These are phyloP conservation scores for Terrapene triunguis DNA, from an alignment of 2,113 vertebrate species.

Conservation along the genomic window DNA sequence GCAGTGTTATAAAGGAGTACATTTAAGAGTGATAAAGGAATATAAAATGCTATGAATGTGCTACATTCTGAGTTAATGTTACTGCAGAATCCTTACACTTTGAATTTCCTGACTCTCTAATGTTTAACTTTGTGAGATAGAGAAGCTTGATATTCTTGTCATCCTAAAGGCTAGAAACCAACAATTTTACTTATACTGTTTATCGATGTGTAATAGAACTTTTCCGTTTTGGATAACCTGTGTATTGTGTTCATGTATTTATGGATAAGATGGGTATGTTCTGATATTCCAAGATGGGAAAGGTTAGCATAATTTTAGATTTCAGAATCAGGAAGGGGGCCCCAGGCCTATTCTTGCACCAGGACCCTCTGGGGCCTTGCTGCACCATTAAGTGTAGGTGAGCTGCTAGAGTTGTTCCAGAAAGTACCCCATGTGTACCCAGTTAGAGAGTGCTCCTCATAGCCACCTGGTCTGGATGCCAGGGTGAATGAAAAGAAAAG, in stretches of 20 bases:
- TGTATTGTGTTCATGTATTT: background rate
- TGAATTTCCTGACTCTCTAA: too few relatives aligned
- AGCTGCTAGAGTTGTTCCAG: background rate
- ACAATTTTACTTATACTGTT: background rate
- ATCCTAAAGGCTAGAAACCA: background rate
- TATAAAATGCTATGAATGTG: background rate
- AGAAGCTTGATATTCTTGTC: background rate
- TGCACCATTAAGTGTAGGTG: background rate
- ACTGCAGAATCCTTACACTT: too few relatives aligned
- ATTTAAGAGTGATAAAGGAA: background rate
- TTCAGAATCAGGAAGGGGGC: background rate
- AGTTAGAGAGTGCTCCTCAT: background rate
- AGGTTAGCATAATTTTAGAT: background rate
- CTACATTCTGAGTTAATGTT: too few relatives aligned
- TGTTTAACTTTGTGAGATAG: background rate
- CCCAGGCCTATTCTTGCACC: background rate
- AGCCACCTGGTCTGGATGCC: background rate
- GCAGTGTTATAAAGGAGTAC: background rate
- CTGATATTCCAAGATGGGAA: background rate
- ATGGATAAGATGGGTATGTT: background rate
- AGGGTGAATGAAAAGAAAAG: background rate
- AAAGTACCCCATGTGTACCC: background rate
- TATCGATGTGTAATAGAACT: background rate
- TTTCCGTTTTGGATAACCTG: background rate
- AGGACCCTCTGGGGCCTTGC: background rate